These are phyloP conservation scores for Labeo rohita DNA, from an alignment of 2,113 vertebrate genomes.

Conservation along the genomic window DNA sequence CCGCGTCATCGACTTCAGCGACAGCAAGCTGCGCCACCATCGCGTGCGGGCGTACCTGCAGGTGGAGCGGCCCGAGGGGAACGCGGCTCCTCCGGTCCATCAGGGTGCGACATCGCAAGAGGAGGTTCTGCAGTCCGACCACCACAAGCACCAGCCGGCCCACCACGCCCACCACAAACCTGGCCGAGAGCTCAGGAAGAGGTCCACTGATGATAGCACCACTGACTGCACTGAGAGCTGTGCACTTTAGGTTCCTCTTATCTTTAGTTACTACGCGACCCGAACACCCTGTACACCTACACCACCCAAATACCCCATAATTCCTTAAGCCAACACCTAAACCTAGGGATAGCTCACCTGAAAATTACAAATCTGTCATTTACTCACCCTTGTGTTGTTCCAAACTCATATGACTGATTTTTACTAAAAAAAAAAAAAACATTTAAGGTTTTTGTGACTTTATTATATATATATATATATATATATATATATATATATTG, in stretches of 20 bases:
- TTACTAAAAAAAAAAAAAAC: background rate
- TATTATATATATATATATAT: too few relatives aligned
- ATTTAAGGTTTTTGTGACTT: too few relatives aligned
- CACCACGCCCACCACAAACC: slow-evolving; percentile 70
- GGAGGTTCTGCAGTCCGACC: slow-evolving; percentile 62
- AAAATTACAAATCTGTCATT: background rate
- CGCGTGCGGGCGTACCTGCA: slow-evolving; percentile 91
- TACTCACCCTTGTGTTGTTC: background rate
- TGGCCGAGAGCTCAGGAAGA: slow-evolving; percentile 87
- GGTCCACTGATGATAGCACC: slow-evolving; percentile 75
- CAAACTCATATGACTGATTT: background rate
- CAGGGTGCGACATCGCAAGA: slow-evolving; percentile 74
- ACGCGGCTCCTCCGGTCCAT: slow-evolving; percentile 67
- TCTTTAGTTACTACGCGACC: background rate
- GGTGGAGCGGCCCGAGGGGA: slow-evolving; percentile 85
- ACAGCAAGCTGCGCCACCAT: slow-evolving; percentile 88
- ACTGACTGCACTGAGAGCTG: slow-evolving; percentile 84
- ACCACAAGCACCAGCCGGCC: slow-evolving; percentile 78
- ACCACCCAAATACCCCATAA: background rate
- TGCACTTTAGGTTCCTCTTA: slow-evolving; percentile 72
- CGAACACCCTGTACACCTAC: background rate
- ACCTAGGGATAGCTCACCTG: background rate
- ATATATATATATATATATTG: too few relatives aligned
- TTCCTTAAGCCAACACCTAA: slow-evolving; percentile 7
- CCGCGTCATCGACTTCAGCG: slow-evolving; percentile 94